Percentiles rank a stretch among this genome's conserved stretches.
Conservation (phyloP, 92 coral and sea anemone species). For the Actinostola sp. region DNA sequence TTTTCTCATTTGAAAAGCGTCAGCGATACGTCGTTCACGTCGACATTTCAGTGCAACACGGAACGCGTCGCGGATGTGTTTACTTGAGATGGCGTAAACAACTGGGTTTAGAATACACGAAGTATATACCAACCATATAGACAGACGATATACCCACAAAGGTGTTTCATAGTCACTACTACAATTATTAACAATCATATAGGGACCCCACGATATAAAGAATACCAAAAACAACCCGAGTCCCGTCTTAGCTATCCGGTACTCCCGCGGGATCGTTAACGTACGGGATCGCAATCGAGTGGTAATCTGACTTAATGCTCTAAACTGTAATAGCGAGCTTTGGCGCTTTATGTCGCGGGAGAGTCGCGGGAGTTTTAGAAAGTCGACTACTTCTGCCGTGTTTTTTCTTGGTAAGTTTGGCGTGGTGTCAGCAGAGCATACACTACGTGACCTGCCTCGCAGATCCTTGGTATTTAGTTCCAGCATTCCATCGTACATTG, state of each 20-base stretch:
- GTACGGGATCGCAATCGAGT: constrained; percentile 46
- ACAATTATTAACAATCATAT: constrained; percentile 81
- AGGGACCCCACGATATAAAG: constrained; percentile 89
- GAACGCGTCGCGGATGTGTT: constrained; percentile 79
- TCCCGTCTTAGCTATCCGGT: constrained; percentile 90
- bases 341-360: constrained; percentile 20
- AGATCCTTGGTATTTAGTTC: background rate
- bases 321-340: constrained; percentile 43
- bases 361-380: constrained; percentile 33
- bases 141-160: constrained; percentile 58
- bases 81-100: constrained; percentile 85
- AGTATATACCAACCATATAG: constrained; percentile 86
- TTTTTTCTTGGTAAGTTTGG: constrained; percentile 19
- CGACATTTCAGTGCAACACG: constrained; percentile 42
- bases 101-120: constrained; percentile 86
- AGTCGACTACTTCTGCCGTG: constrained; percentile 15
- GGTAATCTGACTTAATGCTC: constrained; percentile 55
- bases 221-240: constrained; percentile 79
- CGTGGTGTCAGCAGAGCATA: constrained; percentile 9
- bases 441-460: constrained; percentile 18
- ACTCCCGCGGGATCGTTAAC: constrained; percentile 75
- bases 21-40: constrained; percentile 27
- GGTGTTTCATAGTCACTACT: constrained; percentile 42
- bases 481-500: background rate
- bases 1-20: constrained; percentile 23